A percentile compares a stretch with the other conserved stretches of the same genome.
phyloP scores from a whole-genome alignment of 2,797 vertebrate species.

The Vespertilio murinus region DNA sequence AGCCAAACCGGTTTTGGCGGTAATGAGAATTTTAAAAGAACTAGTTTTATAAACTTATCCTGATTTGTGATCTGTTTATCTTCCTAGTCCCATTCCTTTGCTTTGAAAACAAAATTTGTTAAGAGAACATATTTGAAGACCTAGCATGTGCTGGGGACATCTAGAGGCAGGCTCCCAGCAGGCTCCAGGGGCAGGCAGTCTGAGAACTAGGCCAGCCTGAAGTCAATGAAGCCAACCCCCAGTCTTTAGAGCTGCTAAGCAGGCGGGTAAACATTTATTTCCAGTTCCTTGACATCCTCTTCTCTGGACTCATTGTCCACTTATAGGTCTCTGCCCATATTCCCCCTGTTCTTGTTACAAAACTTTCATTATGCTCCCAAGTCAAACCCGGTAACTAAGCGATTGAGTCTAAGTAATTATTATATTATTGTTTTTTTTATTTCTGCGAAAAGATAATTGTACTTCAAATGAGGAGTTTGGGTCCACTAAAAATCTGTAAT shows the following conservation, averaged over 20 bases:
- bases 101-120: conserved; percentile 27
- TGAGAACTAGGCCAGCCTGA: neutral
- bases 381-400: neutral
- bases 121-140: neutral
- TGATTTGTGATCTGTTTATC: conserved; percentile 32
- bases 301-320: neutral
- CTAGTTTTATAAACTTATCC: conserved; percentile 17
- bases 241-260: neutral
- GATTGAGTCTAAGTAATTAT: neutral
- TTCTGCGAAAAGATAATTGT: neutral
- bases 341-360: neutral
- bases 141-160: neutral
- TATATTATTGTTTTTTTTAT: conserved; percentile 17
- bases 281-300: neutral
- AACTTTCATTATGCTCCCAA: neutral
- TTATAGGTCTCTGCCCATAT: neutral
- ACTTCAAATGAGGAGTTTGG: neutral
- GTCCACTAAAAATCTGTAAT: neutral
- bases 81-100: conserved; percentile 34
- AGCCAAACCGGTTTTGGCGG: too few species aligned
- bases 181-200: neutral
- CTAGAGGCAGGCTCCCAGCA: neutral
- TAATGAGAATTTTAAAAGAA: conserved; percentile 38
- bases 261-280: neutral
- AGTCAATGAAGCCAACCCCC: neutral